Percentiles rank a stretch among this genome's conserved stretches.
phyloP scores from a whole-genome alignment of 2,888 invertebrate species.

The Ophioninae sp. region DNA sequence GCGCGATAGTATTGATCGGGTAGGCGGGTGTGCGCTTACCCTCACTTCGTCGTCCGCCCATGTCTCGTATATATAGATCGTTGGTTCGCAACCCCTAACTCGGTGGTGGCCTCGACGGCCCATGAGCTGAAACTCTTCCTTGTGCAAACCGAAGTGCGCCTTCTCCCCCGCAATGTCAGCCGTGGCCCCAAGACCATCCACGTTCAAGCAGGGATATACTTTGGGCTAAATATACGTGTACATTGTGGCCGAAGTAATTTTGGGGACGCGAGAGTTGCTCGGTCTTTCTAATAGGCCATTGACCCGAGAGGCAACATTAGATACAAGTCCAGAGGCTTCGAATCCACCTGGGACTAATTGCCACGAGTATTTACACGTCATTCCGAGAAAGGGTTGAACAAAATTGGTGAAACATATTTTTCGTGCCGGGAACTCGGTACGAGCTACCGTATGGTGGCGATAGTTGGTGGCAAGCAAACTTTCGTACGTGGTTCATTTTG shows the following conservation, averaged over 20 bases:
- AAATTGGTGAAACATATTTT: not conserved
- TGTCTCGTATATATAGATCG: slow-evolving; percentile 37
- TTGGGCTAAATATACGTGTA: slow-evolving; percentile 1
- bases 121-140: slow-evolving; percentile 66
- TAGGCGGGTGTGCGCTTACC: slow-evolving; percentile 56
- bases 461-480: too few species aligned
- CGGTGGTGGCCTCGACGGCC: slow-evolving; percentile 64
- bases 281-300: not conserved
- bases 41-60: slow-evolving; percentile 46
- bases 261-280: not conserved
- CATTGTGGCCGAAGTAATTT: not conserved
- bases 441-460: too few species aligned
- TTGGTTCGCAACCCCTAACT: slow-evolving; percentile 47
- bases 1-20: slow-evolving; percentile 60
- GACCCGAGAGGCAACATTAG: not conserved
- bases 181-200: slow-evolving; percentile 48
- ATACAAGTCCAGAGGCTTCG: not conserved
- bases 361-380: not conserved
- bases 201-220: not conserved
- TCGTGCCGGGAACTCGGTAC: too few species aligned
- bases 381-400: not conserved
- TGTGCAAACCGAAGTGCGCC: slow-evolving; percentile 70
- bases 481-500: slow-evolving; percentile 11
- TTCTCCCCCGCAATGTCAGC: slow-evolving; percentile 63
- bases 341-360: too few species aligned